These are phyloP conservation scores for Lucinisca nassula DNA, from an alignment of 2,888 invertebrate genomes.

Conservation along the genomic window DNA sequence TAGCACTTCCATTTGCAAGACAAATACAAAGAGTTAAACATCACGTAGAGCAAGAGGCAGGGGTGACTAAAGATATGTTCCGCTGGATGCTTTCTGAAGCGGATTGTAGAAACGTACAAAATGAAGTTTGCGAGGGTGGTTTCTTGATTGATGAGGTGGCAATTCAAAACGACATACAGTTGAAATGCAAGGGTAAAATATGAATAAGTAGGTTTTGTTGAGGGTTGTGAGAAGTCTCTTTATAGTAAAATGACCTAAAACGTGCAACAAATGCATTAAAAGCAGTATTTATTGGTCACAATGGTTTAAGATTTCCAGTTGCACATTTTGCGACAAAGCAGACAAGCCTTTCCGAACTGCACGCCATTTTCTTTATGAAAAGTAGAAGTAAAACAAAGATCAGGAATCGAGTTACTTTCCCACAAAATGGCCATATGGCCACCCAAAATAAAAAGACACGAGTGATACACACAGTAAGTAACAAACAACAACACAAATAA, in stretches of 20 bases:
- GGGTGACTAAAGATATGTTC: slow-evolving; percentile 54
- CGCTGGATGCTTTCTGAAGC: slow-evolving; percentile 68
- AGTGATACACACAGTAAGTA: too few species aligned
- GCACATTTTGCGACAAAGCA: not conserved
- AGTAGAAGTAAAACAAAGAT: too few species aligned
- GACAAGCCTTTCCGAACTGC: slow-evolving; percentile 19
- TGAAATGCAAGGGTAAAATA: slow-evolving; percentile 43
- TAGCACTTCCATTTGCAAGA: slow-evolving; percentile 56
- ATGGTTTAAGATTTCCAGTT: slow-evolving; percentile 42
- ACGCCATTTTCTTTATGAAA: slow-evolving; percentile 10
- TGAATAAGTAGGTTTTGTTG: slow-evolving; percentile 54
- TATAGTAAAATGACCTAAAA: slow-evolving; percentile 14
- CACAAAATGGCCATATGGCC: too few species aligned
- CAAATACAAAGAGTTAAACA: slow-evolving; percentile 54
- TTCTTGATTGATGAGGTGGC: slow-evolving; percentile 68
- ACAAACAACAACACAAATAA: too few species aligned
- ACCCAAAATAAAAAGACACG: too few species aligned
- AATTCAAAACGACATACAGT: slow-evolving; percentile 63
- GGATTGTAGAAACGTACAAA: slow-evolving; percentile 27
- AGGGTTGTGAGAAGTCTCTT: slow-evolving; percentile 27
- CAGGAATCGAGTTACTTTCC: too few species aligned
- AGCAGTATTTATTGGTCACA: slow-evolving; percentile 50
- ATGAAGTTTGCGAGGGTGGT: slow-evolving; percentile 62
- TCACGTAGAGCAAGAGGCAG: slow-evolving; percentile 55
- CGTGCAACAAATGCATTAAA: slow-evolving; percentile 52